Conservation (phyloP, 2,113 vertebrate species). For the Megaceryle torquata region DNA sequence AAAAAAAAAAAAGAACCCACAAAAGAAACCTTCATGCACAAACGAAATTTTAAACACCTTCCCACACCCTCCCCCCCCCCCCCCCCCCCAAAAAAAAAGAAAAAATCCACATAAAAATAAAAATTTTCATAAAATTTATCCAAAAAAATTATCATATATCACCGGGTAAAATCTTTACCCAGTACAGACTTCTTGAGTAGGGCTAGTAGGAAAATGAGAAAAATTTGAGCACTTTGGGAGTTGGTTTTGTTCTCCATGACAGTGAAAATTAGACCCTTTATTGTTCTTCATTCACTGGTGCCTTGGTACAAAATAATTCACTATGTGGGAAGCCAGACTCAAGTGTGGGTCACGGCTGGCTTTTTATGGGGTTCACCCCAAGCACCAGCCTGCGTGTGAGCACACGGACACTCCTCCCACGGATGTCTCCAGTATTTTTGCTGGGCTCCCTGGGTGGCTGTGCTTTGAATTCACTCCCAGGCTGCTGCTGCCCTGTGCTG, state of each 20-base stretch:
- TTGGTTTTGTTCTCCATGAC: neutral
- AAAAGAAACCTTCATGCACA: no score
- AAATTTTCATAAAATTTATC: neutral
- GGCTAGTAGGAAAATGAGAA: neutral
- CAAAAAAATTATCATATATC: no score
- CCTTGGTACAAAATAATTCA: neutral
- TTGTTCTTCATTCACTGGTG: neutral
- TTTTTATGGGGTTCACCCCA: neutral
- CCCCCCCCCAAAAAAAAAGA: no score
- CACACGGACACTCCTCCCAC: neutral
- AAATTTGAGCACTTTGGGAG: neutral
- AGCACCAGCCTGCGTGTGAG: neutral
- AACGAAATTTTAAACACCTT: no score
- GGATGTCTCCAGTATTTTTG: rapidly evolving
- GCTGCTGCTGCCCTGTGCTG: neutral
- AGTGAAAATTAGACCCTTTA: neutral
- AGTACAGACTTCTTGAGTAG: neutral
- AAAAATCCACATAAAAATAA: neutral
- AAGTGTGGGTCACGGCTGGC: neutral
- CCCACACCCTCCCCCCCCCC: no score
- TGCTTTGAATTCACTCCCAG: neutral
- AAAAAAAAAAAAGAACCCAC: no score
- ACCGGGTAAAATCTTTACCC: no score
- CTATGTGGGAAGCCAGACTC: neutral
- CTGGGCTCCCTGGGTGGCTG: neutral